Base-by-base conservation (phyloP, 2,797 vertebrate species). In the Bryconaethiops microstoma region DNA sequence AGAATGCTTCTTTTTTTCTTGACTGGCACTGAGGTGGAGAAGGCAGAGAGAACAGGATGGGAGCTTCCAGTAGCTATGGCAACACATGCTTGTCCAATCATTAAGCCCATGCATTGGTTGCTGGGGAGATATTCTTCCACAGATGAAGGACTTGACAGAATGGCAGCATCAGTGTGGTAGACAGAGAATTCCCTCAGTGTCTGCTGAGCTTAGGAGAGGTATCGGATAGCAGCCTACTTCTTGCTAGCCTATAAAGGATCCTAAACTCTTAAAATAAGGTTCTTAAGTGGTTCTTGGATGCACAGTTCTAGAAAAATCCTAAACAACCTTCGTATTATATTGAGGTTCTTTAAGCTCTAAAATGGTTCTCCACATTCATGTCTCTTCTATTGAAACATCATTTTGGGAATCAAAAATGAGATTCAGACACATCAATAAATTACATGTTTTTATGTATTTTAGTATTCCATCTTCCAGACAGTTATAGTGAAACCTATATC, bases 51-150 rank as follows among this genome's bases (percentile, higher is more conserved):
- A 79, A 76, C 25, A 70, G 90, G 91, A 90, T 82, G 89, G 89
- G 91, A 91, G 93, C 92, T 94, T 95, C 90, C 88, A 87, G 93
- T 94, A 93, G 87, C 94, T 93, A 95, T 94, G 90, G 94, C 90
- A 95, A 94, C 94, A 82, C 88, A 89, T 87, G 83, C 90, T 89
- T 88, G 89, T 93, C 93, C 94, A 95, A 94, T 94, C 93, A 93
- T 86, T 90, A 93, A 88, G 64, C 90, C 87, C 91, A 86, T 85
- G 89, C 52, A 50, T 85, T 92, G 90, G 94, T 94, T 95, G 93
- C 94, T 92, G 92, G 93, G 94, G 92, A 95, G 93, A 94, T 88
- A 92, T 92, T 94, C 86, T 86, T 86, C 84, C 64, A 40, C 81
- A 87, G 88, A 87, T 85, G 82, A 89, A 90, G 80, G 86, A 82